phyloP scores from a whole-genome alignment of 1,140 invertebrate genomes.

The Sipha flava region DNA sequence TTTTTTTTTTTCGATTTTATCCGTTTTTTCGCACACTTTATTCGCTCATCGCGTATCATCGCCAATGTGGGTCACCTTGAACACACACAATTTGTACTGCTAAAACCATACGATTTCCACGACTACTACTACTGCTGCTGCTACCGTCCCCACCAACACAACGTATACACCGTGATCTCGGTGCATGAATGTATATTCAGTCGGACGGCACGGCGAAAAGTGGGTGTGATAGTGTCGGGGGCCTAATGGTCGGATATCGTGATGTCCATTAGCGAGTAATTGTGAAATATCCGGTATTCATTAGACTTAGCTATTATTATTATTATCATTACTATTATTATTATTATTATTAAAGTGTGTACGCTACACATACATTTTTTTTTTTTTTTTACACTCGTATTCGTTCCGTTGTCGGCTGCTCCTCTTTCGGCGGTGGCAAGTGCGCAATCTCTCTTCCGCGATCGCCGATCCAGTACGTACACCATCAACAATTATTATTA shows the following conservation, averaged over 20 bases:
- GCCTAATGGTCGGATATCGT: slow-evolving; percentile 31
- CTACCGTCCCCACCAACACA: no score
- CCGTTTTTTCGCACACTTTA: background rate
- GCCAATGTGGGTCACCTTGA: slow-evolving; percentile 29
- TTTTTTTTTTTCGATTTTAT: background rate
- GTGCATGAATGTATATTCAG: background rate
- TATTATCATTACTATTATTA: background rate
- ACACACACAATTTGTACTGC: background rate
- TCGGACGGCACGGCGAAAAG: background rate
- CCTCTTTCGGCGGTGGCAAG: background rate
- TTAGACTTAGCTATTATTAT: background rate
- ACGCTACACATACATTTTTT: background rate
- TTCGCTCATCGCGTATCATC: slow-evolving; percentile 12
- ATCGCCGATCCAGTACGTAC: background rate
- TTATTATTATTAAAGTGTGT: background rate
- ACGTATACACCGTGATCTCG: no score
- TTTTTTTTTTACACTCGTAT: background rate
- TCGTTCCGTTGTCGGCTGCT: background rate
- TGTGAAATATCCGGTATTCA: slow-evolving; percentile 33
- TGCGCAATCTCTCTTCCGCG: background rate
- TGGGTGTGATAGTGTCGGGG: slow-evolving; percentile 15
- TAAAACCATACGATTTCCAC: no score
- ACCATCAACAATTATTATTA: no score
- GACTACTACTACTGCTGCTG: background rate
- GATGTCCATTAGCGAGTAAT: slow-evolving; percentile 32